Conservation (phyloP, 2,888 invertebrate genomes). For the Abrostola tripartita region DNA sequence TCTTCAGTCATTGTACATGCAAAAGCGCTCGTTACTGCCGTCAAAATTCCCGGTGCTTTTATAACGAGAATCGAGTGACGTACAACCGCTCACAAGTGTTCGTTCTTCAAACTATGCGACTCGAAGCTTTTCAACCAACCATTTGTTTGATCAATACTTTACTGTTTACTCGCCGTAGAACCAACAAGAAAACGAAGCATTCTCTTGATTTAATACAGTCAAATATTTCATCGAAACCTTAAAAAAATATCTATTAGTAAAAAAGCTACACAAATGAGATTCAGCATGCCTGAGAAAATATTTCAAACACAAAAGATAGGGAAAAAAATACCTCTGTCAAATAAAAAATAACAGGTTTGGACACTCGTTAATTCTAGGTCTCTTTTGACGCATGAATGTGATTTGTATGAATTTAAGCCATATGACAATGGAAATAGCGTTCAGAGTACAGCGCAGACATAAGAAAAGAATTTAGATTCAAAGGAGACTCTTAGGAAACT, state of each 20-base stretch:
- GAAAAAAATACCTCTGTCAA: conserved; percentile 43
- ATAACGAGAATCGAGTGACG: conserved; percentile 38
- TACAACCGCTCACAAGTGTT: conserved; percentile 46
- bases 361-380: conserved; percentile 60
- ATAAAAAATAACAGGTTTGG: conserved; percentile 43
- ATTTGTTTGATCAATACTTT: conserved; percentile 54
- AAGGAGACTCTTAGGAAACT: conserved; percentile 49
- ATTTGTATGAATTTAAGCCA: conserved; percentile 52
- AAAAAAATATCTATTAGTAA: conserved; percentile 23
- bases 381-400: conserved; percentile 41
- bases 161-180: conserved; percentile 25
- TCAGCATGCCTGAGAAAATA: conserved; percentile 46
- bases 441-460: conserved; percentile 39
- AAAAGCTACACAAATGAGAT: conserved; percentile 40
- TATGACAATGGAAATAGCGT: conserved; percentile 48
- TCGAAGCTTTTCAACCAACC: conserved; percentile 52
- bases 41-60: conserved; percentile 38
- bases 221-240: conserved; percentile 13
- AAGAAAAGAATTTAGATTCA: conserved; percentile 43
- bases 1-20: conserved; percentile 30
- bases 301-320: conserved; percentile 43
- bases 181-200: conserved; percentile 17
- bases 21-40: conserved; percentile 28
- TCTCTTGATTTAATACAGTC: conserved; percentile 11
- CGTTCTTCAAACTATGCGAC: conserved; percentile 70